These are phyloP conservation scores for Drosophila fuyamai DNA, from an alignment of 1,140 invertebrate genomes.

Conservation along the genomic window DNA sequence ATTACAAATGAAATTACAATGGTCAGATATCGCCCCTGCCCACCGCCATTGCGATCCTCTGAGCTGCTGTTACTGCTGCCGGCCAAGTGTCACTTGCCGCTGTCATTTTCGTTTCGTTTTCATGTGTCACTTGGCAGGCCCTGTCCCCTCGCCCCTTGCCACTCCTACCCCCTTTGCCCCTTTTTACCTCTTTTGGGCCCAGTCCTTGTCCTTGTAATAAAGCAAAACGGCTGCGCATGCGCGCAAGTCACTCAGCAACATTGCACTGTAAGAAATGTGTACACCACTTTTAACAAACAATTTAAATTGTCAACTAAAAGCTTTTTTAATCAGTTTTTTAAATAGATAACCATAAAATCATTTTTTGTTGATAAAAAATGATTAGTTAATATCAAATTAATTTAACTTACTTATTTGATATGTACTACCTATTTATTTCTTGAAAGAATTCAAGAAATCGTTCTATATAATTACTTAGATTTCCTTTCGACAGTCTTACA, in stretches of 20 bases:
- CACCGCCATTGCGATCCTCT: constrained; percentile 15
- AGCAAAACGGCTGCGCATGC: constrained; percentile 79
- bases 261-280: constrained; percentile 10
- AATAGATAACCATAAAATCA: too few species aligned
- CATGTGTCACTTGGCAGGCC: constrained; percentile 79
- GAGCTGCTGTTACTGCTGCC: constrained; percentile 56
- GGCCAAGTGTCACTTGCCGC: constrained; percentile 76
- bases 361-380: too few species aligned
- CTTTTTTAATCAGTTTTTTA: too few species aligned
- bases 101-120: constrained; percentile 83
- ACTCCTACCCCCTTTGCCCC: constrained; percentile 6
- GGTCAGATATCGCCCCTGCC: constrained; percentile 23
- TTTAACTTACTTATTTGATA: too few species aligned
- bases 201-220: constrained; percentile 67
- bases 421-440: too few species aligned
- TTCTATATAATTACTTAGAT: too few species aligned
- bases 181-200: constrained; percentile 4
- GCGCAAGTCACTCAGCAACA: constrained; percentile 58
- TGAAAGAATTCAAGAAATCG: too few species aligned
- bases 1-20: constrained; percentile 81
- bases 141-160: constrained; percentile 24
- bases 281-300: neutral
- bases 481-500: too few species aligned
- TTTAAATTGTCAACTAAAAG: too few species aligned
- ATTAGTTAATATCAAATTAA: too few species aligned